Base-by-base conservation (phyloP, 2,113 vertebrate species). In the Otis tarda region DNA sequence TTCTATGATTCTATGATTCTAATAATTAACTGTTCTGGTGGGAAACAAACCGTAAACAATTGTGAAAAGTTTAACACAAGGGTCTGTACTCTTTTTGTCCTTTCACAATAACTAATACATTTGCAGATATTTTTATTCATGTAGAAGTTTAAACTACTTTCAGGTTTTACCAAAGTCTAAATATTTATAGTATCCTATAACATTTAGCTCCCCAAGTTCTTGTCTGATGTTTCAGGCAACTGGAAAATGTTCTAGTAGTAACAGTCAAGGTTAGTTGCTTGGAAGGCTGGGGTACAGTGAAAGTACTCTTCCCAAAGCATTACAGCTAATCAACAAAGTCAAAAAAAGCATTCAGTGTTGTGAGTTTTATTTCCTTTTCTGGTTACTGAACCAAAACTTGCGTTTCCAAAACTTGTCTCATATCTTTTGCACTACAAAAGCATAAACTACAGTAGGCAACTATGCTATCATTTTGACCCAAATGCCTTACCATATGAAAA, bases 401-500 rank as follows among this genome's bases (percentile, higher is more conserved):
- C 19, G 59, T 80, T 83, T 87, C 33, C 70, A 91, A 20, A 85
- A 82, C 14, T 14, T 43, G 17, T 65, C 27, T 71, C 9, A 0
- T 2, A 59, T 9, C 37, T 85, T 65, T 41, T 12, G n/a, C 47
- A 49, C 11, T 55, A 14, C 33, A 90, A 74, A 71, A 78, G 35
- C 4, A 0, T 13, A 33, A 47, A 35, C 1, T 65, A 37, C 5
- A 8, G 35, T 35, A 71, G 28, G 74, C 9, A 57, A 41, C 57
- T 16, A 43, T 14, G 14, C 31, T 41, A 69, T 41, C 35, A 69
- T 64, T 87, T 39, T 37, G 28, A 82, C 49, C 31, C 56, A 75
- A 73, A 68, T 75, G 57, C 49, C 97, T 97, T 94, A 98, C 98
- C 98, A 35, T 98, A 98, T 7, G 98, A 98, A 67, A 98, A 98